A percentile compares a stretch with the other conserved stretches of the same genome.
phyloP scores from a whole-genome alignment of 1,140 invertebrate species.

The Papilio machaon region DNA sequence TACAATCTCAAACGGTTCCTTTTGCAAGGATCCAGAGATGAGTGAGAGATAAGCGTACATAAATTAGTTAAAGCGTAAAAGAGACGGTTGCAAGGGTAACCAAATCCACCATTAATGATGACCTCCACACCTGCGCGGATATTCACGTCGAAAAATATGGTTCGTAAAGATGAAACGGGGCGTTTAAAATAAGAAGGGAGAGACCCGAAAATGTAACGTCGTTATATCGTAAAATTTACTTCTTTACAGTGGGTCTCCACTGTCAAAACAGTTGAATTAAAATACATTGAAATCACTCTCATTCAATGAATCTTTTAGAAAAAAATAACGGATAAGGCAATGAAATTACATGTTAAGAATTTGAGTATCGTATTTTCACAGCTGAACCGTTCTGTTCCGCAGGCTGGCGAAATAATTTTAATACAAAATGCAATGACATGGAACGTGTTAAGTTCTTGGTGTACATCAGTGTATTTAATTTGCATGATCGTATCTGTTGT shows the following conservation, averaged over 20 bases:
- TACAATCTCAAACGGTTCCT: constrained; percentile 43
- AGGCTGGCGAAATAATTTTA: neutral
- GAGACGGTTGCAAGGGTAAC: constrained; percentile 55
- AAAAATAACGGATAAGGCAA: too few relatives aligned
- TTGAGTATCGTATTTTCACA: too few relatives aligned
- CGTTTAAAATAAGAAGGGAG: constrained; percentile 11
- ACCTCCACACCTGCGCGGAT: constrained; percentile 70
- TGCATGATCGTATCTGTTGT: neutral
- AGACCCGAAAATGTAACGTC: neutral
- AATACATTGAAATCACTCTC: neutral
- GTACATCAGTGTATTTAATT: neutral
- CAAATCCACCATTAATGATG: constrained; percentile 71
- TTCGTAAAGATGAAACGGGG: constrained; percentile 3
- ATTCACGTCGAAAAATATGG: constrained; percentile 64
- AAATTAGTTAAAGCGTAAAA: constrained; percentile 42
- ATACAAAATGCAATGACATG: neutral
- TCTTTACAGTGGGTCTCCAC: neutral
- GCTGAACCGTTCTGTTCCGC: neutral
- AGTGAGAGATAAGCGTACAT: constrained; percentile 43
- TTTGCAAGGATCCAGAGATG: constrained; percentile 47
- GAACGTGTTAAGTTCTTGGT: neutral
- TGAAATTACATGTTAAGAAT: too few relatives aligned
- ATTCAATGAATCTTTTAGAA: too few relatives aligned
- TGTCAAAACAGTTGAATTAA: neutral
- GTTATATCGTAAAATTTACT: neutral